Conservation (phyloP, 2,888 invertebrate species). For the Esperia sulphurella region DNA sequence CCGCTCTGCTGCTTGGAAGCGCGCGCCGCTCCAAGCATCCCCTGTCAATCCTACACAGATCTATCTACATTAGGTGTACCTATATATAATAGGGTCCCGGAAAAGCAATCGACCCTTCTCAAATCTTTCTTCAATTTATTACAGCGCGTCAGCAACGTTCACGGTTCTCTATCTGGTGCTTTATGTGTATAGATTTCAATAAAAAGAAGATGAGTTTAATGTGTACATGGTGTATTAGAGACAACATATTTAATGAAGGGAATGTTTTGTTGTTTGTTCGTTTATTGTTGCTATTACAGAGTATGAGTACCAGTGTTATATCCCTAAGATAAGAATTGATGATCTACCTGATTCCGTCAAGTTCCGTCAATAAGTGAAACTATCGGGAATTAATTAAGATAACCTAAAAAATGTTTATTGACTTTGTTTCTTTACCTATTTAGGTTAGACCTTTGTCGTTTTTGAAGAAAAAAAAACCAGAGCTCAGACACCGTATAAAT, state of each 20-base stretch:
- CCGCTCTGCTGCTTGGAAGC: slow-evolving; percentile 31
- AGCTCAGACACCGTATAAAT: too few species aligned
- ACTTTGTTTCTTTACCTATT: too few species aligned
- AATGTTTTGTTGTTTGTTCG: too few species aligned
- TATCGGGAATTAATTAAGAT: too few species aligned
- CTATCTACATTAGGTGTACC: neutral
- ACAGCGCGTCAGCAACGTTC: slow-evolving; percentile 18
- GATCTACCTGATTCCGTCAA: too few species aligned
- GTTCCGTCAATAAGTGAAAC: too few species aligned
- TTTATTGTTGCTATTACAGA: neutral
- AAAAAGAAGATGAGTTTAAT: neutral
- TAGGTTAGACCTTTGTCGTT: neutral
- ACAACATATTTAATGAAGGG: neutral
- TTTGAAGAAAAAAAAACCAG: neutral
- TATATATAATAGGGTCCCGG: slow-evolving; percentile 22
- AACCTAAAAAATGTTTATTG: too few species aligned
- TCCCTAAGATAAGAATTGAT: too few species aligned
- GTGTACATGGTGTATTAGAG: neutral
- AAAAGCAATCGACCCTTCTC: slow-evolving; percentile 35
- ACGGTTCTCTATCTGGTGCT: neutral
- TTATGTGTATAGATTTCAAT: slow-evolving; percentile 2
- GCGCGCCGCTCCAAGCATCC: slow-evolving; percentile 49
- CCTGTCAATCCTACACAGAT: slow-evolving; percentile 19
- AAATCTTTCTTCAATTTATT: slow-evolving; percentile 24
- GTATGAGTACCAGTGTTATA: too few species aligned